These are phyloP conservation scores for Tenebrio molitor DNA, from an alignment of 1,140 invertebrate genomes.

Conservation along the genomic window DNA sequence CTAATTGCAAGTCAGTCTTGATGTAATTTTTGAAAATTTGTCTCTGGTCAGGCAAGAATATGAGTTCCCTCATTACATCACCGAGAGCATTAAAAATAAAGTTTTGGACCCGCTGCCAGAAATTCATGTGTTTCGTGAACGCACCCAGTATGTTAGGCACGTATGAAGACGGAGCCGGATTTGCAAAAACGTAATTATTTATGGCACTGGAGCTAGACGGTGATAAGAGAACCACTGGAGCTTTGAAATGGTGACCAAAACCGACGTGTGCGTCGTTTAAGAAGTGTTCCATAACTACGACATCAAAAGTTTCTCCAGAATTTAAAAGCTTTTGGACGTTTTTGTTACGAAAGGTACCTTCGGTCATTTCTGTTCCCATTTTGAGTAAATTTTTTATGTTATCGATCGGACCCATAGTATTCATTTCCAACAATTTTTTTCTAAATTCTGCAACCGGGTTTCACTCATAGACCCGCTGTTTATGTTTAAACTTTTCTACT, in stretches of 20 bases:
- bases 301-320: conserved; percentile 31
- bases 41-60: conserved; percentile 61
- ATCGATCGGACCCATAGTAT: background rate
- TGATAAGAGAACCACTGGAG: conserved; percentile 22
- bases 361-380: background rate
- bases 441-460: background rate
- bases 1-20: conserved; percentile 66
- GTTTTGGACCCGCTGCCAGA: conserved; percentile 62
- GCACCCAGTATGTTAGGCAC: conserved; percentile 51
- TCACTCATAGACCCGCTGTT: background rate
- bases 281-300: conserved; percentile 33
- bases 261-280: conserved; percentile 40
- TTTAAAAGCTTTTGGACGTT: conserved; percentile 19
- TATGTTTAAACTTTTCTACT: too few relatives aligned
- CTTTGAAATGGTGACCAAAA: conserved; percentile 42
- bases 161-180: conserved; percentile 13
- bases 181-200: background rate
- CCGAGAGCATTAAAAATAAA: conserved; percentile 48
- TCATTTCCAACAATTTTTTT: background rate
- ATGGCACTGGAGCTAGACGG: background rate
- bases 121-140: conserved; percentile 51
- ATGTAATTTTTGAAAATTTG: conserved; percentile 65
- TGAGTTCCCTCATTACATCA: conserved; percentile 51
- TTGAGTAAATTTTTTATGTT: background rate
- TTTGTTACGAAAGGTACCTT: background rate